Evolutionary conservation across 2,888 invertebrate genomes (phyloP).

Genomic region (Sphaerophoria taeniata): DNA sequence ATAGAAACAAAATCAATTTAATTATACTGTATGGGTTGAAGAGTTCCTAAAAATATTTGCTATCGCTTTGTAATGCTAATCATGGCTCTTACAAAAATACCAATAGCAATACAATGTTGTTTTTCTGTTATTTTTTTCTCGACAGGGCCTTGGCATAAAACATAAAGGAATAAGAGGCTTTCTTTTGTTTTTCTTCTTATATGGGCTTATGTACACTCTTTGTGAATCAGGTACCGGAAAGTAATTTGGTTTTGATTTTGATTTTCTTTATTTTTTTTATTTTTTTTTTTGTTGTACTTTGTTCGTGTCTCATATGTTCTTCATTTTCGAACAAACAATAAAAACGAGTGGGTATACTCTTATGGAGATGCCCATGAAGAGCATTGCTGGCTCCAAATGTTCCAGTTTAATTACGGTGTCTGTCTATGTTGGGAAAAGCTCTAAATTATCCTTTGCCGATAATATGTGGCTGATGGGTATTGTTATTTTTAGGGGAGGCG

Average conservation of each 20-base stretch:
- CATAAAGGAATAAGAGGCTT: slow-evolving; percentile 18
- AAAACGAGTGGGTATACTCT: not conserved
- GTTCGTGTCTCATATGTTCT: slow-evolving; percentile 16
- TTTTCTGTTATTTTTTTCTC: too few species aligned
- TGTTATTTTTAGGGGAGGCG: slow-evolving; percentile 54
- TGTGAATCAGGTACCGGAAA: slow-evolving; percentile 34
- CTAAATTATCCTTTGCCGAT: slow-evolving; percentile 60
- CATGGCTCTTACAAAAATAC: not conserved
- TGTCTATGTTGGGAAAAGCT: slow-evolving; percentile 21
- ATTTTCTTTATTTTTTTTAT: too few species aligned
- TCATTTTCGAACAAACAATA: not conserved
- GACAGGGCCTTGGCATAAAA: not conserved
- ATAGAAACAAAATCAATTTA: slow-evolving; percentile 27
- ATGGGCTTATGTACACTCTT: slow-evolving; percentile 12
- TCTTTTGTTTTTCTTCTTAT: slow-evolving; percentile 17
- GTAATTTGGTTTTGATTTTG: slow-evolving; percentile 42
- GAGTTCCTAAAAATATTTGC: not conserved
- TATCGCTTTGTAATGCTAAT: slow-evolving; percentile 6
- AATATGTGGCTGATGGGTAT: slow-evolving; percentile 9
- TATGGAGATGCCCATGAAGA: not conserved
- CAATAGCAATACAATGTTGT: not conserved
- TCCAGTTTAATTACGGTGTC: slow-evolving; percentile 32
- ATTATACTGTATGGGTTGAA: too few species aligned
- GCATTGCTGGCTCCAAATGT: not conserved
- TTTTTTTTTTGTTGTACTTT: not conserved